A percentile compares a stretch with the other conserved stretches of the same genome.
phyloP scores from a whole-genome alignment of 1,140 invertebrate genomes.

The Ostrea denselamellosa region DNA sequence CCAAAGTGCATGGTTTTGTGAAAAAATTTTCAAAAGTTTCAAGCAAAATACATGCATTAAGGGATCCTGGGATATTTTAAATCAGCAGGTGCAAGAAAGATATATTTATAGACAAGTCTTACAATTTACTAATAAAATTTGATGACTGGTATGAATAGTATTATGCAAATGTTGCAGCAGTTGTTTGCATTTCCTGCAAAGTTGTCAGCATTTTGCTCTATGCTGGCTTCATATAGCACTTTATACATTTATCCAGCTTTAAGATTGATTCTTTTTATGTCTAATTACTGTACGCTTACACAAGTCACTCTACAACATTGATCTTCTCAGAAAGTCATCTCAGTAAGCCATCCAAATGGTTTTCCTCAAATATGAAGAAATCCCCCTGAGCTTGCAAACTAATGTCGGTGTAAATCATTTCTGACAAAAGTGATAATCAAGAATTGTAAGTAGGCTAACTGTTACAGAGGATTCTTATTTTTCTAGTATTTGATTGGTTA shows the following conservation, averaged over 20 bases:
- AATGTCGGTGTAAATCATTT: constrained; percentile 17
- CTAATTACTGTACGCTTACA: not conserved
- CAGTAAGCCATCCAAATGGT: not conserved
- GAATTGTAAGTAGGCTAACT: not conserved
- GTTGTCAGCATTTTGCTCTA: no score
- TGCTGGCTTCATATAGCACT: not conserved
- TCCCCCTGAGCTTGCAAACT: not conserved
- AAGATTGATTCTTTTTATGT: not conserved
- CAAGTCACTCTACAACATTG: constrained; percentile 11
- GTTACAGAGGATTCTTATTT: not conserved
- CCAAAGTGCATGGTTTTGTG: no score
- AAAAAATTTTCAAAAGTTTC: no score
- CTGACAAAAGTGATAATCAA: constrained; percentile 10
- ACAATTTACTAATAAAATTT: no score
- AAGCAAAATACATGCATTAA: no score
- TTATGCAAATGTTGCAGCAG: no score
- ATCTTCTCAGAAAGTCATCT: not conserved
- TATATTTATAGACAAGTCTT: no score
- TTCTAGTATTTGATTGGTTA: constrained; percentile 1
- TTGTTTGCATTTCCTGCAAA: no score
- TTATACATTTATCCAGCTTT: not conserved
- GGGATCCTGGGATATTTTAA: no score
- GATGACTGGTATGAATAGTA: no score
- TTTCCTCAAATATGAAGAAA: not conserved
- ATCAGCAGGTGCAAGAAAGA: no score